phyloP scores from a whole-genome alignment of 2,797 vertebrate species.

The Todus mexicanus region DNA sequence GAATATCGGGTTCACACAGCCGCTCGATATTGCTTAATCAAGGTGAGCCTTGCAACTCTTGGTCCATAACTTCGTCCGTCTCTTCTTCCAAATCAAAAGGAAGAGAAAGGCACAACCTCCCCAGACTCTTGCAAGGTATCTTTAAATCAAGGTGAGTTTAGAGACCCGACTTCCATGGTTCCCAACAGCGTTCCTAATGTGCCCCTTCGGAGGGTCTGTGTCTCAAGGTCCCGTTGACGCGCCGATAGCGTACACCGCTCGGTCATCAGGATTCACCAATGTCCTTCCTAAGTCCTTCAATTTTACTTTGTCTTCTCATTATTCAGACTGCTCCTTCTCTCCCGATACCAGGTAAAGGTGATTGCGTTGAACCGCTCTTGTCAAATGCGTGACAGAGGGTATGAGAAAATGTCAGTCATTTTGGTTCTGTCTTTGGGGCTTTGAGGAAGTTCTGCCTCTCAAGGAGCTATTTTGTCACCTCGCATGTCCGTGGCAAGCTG shows the following conservation, averaged over 20 bases:
- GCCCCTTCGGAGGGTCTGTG: fast-evolving
- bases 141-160: background rate
- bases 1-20: background rate
- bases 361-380: background rate
- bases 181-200: fast-evolving
- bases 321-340: background rate
- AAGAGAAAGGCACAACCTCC: background rate
- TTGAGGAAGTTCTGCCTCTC: background rate
- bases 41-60: background rate
- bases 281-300: background rate
- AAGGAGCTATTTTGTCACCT: background rate
- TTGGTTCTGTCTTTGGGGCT: background rate
- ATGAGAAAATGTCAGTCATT: conserved; percentile 35
- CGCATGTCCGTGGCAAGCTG: background rate
- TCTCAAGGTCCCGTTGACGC: background rate
- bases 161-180: background rate
- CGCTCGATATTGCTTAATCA: background rate
- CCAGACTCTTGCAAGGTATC: background rate
- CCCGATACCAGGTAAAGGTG: background rate
- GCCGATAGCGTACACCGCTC: background rate
- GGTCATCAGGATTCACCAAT: background rate
- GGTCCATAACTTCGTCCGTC: background rate
- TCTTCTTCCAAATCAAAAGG: background rate
- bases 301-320: background rate
- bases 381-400: background rate